Evolutionary conservation across 2,888 invertebrate species (phyloP), one percentile per base, ranked within the genome.

Genomic region (Rhamnusium bicolor): DNA sequence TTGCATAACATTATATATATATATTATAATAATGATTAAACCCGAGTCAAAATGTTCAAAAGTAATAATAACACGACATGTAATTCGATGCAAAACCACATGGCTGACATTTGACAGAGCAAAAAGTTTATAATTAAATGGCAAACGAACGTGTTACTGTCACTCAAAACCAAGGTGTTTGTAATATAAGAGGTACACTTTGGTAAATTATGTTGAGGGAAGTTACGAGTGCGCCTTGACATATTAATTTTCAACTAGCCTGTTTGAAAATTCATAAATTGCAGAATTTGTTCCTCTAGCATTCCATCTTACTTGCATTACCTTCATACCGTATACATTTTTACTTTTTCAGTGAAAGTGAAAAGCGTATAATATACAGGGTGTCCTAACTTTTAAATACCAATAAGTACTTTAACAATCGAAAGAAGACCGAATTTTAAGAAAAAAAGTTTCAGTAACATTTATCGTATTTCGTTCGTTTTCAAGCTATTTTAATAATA

Each of bases 61-160:
- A n/a, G n/a, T n/a, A n/a, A 21, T 12, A 53, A 53, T 53, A 53
- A 19, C 21, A 21, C 7, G 19, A 53, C 53, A 19, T 24, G 53
- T 53, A 53, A 53, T n/a, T 53, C 53, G 53, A 53, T 53, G 12
- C 53, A 53, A 10, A 53, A 53, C 24, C 2, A n/a, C 58, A 32
- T 40, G 58, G 29, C 12, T 32, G 58, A 21, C 18, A 32, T 58
- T 21, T 58, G 58, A 56, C 27, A 56, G 54, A 27, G 27, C n/a
- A 56, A 56, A 54, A 54, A 40, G 54, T 54, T 24, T n/a, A 21
- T 54, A 54, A 56, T 21, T 56, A 24, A 56, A 56, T 24, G 54
- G 24, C 54, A 56, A 58, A 32, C 10, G 18, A 58, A 58, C 18
- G 7, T 32, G 32, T 16, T 29, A 58, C 18, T 32, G 27, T 56